A percentile compares a stretch with the other conserved stretches of the same genome.
Conservation (phyloP, 2,113 vertebrate species). For the Accipiter virgatus region DNA sequence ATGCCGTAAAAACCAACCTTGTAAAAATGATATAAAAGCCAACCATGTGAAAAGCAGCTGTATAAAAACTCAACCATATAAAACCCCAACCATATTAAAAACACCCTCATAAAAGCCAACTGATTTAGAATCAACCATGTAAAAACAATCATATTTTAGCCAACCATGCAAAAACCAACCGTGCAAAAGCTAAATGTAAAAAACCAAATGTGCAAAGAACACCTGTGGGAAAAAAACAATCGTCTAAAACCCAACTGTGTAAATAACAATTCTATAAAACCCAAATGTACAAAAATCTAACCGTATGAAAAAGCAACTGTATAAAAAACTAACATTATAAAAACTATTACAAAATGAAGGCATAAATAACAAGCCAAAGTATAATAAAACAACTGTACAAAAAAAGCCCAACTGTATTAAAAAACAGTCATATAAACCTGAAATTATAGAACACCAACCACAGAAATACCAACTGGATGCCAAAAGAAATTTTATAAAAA, state of each 20-base stretch:
- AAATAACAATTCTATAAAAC: not conserved
- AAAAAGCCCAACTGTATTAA: not conserved
- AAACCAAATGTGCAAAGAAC: accelerated
- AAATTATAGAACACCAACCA: not conserved
- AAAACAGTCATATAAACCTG: not conserved
- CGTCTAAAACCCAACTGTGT: not conserved
- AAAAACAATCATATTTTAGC: not conserved
- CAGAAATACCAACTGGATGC: not conserved
- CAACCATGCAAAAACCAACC: not conserved
- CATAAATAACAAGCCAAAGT: not conserved
- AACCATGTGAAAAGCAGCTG: not conserved
- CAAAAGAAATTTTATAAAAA: not conserved
- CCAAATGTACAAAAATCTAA: not conserved
- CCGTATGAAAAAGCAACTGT: not conserved
- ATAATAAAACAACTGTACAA: not conserved
- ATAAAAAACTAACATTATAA: not conserved
- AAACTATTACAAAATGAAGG: not conserved
- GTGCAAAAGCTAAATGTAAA: not conserved
- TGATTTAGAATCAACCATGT: not conserved
- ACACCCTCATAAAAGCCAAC: not conserved
- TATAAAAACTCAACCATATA: not conserved
- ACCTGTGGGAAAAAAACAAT: not conserved
- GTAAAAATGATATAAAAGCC: not conserved
- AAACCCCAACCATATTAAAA: not conserved
- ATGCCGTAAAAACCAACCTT: not conserved